Conservation (phyloP, 2,888 invertebrate genomes). For the Trisateles emortualis region DNA sequence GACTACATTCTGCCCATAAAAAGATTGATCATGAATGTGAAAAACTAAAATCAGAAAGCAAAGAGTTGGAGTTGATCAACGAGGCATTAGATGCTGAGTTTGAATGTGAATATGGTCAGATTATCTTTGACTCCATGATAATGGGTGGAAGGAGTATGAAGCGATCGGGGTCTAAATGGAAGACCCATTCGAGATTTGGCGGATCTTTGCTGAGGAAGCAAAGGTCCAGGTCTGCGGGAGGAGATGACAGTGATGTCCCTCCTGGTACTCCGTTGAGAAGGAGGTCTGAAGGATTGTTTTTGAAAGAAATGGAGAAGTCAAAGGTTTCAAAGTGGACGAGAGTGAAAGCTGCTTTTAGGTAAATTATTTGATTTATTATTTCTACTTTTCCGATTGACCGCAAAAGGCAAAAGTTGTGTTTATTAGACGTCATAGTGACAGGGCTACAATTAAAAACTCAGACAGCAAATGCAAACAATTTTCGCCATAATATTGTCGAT, state of each 20-base stretch:
- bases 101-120: constrained; percentile 88
- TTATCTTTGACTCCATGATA: constrained; percentile 89
- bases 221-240: constrained; percentile 90
- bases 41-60: constrained; percentile 67
- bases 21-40: constrained; percentile 79
- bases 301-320: constrained; percentile 82
- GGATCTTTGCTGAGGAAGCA: constrained; percentile 86
- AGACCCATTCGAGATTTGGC: constrained; percentile 75
- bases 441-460: too few relatives aligned
- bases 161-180: constrained; percentile 83
- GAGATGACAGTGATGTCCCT: constrained; percentile 85
- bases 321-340: constrained; percentile 95
- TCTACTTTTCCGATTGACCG: background rate
- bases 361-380: constrained; percentile 72
- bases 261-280: constrained; percentile 74
- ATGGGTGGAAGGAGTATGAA: constrained; percentile 82
- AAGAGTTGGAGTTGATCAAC: constrained; percentile 74
- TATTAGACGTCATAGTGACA: too few relatives aligned
- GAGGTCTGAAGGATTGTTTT: constrained; percentile 74
- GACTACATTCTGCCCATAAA: constrained; percentile 87
- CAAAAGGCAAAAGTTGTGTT: background rate
- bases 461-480: too few relatives aligned
- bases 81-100: constrained; percentile 86
- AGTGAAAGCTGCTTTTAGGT: constrained; percentile 95
- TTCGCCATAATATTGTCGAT: too few relatives aligned